Conservation (phyloP, 1,140 invertebrate genomes). For the Pantala flavescens region DNA sequence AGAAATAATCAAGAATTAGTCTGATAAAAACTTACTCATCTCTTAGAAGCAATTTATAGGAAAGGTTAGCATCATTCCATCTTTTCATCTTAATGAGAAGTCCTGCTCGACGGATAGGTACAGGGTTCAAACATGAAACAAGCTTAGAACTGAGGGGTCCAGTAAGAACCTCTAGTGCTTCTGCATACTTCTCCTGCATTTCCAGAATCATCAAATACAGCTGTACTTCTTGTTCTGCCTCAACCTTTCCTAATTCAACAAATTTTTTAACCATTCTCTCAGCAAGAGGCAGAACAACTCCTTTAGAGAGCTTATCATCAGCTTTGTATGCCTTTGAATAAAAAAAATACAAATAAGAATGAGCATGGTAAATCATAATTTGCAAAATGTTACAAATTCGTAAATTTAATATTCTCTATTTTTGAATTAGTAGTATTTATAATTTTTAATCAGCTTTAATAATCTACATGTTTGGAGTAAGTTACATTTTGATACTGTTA, state of each 20-base stretch:
- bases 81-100: conserved; percentile 59
- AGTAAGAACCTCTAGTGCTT: conserved; percentile 68
- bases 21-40: conserved; percentile 53
- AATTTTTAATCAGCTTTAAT: too few species aligned
- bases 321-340: conserved; percentile 26
- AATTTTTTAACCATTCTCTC: conserved; percentile 68
- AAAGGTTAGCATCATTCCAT: conserved; percentile 58
- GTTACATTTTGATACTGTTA: too few species aligned
- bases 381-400: too few species aligned
- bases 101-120: conserved; percentile 56
- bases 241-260: conserved; percentile 76
- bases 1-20: too few species aligned
- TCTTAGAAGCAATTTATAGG: conserved; percentile 55
- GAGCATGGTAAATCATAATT: too few species aligned
- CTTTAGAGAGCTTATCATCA: conserved; percentile 29
- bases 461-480: too few species aligned
- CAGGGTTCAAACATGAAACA: conserved; percentile 41
- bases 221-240: conserved; percentile 86
- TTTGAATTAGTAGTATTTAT: too few species aligned
- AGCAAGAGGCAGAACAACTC: conserved; percentile 27
- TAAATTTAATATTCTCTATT: too few species aligned
- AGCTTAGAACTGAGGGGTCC: conserved; percentile 56
- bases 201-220: conserved; percentile 86
- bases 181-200: conserved; percentile 42
- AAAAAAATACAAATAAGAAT: conserved; percentile 11